These are phyloP conservation scores for Carcina quercana DNA, from an alignment of 2,888 invertebrate genomes.

Conservation along the genomic window DNA sequence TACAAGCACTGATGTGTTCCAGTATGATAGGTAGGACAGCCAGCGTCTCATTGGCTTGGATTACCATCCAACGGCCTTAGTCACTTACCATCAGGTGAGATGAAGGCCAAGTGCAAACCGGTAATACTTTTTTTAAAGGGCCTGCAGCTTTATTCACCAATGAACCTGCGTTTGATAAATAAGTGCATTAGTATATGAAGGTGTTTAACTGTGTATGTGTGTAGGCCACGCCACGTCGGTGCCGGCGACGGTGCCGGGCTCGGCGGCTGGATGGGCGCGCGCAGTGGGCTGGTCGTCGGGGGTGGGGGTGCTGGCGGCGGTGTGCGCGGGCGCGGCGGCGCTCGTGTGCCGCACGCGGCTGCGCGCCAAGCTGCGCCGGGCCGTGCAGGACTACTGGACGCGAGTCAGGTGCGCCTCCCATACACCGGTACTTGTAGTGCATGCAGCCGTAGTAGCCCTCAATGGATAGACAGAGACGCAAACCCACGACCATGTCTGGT, in stretches of 20 bases:
- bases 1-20: too few relatives aligned
- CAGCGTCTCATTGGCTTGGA: too few relatives aligned
- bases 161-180: neutral
- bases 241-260: too few relatives aligned
- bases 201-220: too few relatives aligned
- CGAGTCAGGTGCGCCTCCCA: neutral
- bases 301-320: constrained; percentile 3
- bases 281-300: constrained; percentile 2
- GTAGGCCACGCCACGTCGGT: too few relatives aligned
- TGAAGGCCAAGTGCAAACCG: too few relatives aligned
- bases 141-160: too few relatives aligned
- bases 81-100: too few relatives aligned
- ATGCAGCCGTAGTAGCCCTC: neutral
- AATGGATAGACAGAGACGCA: neutral
- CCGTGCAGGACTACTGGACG: neutral
- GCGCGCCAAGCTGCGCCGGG: neutral
- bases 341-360: neutral
- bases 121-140: too few relatives aligned
- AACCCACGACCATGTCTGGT: too few relatives aligned
- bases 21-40: too few relatives aligned
- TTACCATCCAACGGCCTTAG: too few relatives aligned
- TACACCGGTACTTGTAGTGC: neutral
- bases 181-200: neutral
- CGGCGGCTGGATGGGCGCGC: constrained; percentile 1
- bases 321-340: neutral